phyloP scores from a whole-genome alignment of 2,888 invertebrate species.

The Folsomia candida region DNA sequence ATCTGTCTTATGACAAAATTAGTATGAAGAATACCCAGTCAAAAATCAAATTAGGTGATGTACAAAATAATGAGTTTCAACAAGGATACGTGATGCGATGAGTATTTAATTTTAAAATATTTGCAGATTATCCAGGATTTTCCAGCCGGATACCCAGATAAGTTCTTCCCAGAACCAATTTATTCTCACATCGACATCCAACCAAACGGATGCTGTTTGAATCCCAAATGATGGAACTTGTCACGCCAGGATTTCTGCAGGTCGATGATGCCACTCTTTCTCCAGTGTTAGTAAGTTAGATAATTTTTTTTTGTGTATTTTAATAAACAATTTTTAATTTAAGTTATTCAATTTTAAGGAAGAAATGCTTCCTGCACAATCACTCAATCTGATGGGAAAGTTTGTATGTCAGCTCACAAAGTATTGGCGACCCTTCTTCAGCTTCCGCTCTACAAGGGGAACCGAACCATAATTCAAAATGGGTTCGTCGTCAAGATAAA shows the following conservation, averaged over 20 bases:
- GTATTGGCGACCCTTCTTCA: not conserved
- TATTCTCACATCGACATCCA: not conserved
- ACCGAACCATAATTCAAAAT: not conserved
- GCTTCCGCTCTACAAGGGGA: not conserved
- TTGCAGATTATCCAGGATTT: too few relatives aligned
- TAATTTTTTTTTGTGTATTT: too few relatives aligned
- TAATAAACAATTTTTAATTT: not conserved
- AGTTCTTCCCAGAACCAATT: not conserved
- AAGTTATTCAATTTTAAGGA: not conserved
- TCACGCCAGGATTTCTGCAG: not conserved
- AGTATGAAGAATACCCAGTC: too few relatives aligned
- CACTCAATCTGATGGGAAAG: not conserved
- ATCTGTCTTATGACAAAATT: too few relatives aligned
- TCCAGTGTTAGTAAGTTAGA: too few relatives aligned
- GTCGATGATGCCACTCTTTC: not conserved
- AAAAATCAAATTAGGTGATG: too few relatives aligned
- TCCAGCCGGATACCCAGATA: not conserved
- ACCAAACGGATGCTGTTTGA: not conserved
- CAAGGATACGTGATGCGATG: too few relatives aligned
- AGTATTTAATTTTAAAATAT: too few relatives aligned
- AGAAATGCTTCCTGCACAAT: not conserved
- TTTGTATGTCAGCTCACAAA: not conserved
- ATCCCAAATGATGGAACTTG: not conserved
- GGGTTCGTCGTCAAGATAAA: not conserved
- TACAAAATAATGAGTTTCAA: too few relatives aligned